Conservation (phyloP, 2,888 invertebrate species). For the Octonoba sinensis region DNA sequence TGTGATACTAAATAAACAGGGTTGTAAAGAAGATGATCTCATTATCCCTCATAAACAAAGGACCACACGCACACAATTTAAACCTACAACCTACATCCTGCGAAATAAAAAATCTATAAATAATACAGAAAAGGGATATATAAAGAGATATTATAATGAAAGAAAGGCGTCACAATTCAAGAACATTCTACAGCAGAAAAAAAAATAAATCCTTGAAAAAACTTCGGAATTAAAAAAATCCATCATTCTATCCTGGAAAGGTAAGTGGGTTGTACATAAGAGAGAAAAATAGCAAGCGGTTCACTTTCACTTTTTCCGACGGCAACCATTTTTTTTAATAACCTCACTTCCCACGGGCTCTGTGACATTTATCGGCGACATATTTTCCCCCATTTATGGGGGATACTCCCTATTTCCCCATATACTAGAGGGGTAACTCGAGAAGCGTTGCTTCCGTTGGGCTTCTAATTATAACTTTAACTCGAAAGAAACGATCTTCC, state of each 20-base stretch:
- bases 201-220: no score
- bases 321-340: slow-evolving; percentile 56
- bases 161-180: no score
- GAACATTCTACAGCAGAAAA: no score
- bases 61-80: no score
- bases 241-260: slow-evolving; percentile 22
- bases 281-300: slow-evolving; percentile 27
- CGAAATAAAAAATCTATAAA: no score
- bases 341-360: slow-evolving; percentile 55
- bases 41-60: no score
- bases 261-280: slow-evolving; percentile 24
- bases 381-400: slow-evolving; percentile 33
- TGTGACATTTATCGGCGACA: slow-evolving; percentile 62
- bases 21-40: no score
- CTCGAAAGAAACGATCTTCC: slow-evolving; percentile 14
- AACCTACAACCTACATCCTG: no score
- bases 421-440: slow-evolving; percentile 25
- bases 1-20: no score
- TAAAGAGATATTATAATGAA: no score
- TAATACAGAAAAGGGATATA: no score
- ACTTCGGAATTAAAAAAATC: no score
- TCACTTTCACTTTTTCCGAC: slow-evolving; percentile 41
- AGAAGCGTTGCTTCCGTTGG: slow-evolving; percentile 51
- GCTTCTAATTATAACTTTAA: slow-evolving; percentile 56
- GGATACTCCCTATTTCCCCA: slow-evolving; percentile 6